A percentile compares a stretch with the other conserved stretches of the same genome.
Conservation (phyloP, 2,888 invertebrate species). For the Ypsolopha sequella region DNA sequence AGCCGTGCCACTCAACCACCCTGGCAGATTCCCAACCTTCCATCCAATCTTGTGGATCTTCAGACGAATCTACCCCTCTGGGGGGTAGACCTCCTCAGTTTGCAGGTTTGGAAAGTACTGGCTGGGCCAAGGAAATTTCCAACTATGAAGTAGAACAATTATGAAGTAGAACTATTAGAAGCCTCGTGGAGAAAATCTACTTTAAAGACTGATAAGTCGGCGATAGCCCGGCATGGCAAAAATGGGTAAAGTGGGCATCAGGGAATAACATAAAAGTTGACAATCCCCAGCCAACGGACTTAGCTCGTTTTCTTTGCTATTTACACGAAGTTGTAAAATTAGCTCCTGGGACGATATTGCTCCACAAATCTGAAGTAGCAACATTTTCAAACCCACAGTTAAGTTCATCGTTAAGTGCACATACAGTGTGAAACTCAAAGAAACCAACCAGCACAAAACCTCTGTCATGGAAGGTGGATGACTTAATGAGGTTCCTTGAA, state of each 20-base stretch:
- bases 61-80: conserved; percentile 4
- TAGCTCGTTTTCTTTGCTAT: neutral
- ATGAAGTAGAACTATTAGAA: neutral
- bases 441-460: neutral
- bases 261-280: neutral
- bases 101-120: conserved; percentile 1
- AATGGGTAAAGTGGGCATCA: neutral
- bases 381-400: neutral
- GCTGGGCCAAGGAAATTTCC: neutral
- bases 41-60: too few species aligned
- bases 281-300: neutral
- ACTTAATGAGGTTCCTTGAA: too few species aligned
- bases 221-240: conserved; percentile 1
- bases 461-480: too few species aligned
- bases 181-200: neutral
- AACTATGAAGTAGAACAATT: neutral
- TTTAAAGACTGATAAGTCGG: conserved; percentile 1
- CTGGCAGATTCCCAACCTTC: too few species aligned
- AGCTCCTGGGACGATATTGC: too few species aligned
- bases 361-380: too few species aligned
- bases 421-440: neutral
- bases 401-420: neutral
- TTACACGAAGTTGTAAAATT: too few species aligned
- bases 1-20: too few species aligned
- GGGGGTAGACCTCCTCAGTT: conserved; percentile 2